Evolutionary conservation across 2,797 vertebrate species (phyloP).

Genomic region (Rhadinocentrus ornatus): DNA sequence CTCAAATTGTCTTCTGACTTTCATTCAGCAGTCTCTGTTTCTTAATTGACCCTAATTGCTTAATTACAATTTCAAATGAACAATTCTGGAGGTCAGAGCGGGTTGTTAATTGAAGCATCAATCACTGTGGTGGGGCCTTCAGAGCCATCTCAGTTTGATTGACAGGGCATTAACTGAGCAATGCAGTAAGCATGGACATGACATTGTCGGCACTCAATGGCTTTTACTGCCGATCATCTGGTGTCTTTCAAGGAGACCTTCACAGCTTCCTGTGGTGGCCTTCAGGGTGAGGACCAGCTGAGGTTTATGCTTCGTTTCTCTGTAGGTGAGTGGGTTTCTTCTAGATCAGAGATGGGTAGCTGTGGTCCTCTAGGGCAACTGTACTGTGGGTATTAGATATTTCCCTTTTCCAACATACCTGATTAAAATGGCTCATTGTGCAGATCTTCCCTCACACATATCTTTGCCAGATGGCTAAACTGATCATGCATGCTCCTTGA

Average conservation of each 20-base stretch:
- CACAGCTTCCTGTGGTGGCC: constrained; percentile 24
- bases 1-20: constrained; percentile 83
- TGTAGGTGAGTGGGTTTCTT: constrained; percentile 3
- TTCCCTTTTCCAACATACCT: no score
- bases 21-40: constrained; percentile 80
- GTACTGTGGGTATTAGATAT: not conserved
- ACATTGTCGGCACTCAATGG: constrained; percentile 73
- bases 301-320: not conserved
- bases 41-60: constrained; percentile 87
- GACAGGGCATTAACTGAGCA: constrained; percentile 80
- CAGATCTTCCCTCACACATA: not conserved
- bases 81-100: constrained; percentile 84
- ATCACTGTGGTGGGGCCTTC: constrained; percentile 79
- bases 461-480: not conserved
- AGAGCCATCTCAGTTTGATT: constrained; percentile 79
- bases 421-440: not conserved
- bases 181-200: constrained; percentile 78
- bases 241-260: constrained; percentile 69
- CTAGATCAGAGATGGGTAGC: not conserved
- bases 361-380: no score
- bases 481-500: not conserved
- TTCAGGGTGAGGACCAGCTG: constrained; percentile 16
- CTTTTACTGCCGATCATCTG: constrained; percentile 44
- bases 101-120: constrained; percentile 86
- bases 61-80: constrained; percentile 88